phyloP scores from a whole-genome alignment of 1,140 invertebrate genomes.

The Neocloeon triangulifer region DNA sequence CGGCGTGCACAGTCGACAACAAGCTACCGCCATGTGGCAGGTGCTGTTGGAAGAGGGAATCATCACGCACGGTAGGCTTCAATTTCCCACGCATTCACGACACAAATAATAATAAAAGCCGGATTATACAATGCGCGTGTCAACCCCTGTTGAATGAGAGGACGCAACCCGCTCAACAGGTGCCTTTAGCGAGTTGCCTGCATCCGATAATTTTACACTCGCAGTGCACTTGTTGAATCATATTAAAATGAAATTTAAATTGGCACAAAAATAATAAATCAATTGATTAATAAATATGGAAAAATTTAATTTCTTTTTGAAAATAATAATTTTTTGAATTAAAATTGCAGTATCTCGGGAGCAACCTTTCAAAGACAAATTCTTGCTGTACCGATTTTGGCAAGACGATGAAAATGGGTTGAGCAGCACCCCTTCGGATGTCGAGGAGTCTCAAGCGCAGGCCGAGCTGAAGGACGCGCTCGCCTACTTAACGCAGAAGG shows the following conservation, averaged over 20 bases:
- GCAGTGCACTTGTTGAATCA: no score
- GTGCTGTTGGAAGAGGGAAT: conserved; percentile 62
- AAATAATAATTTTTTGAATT: no score
- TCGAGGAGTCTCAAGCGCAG: conserved; percentile 37
- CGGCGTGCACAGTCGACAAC: conserved; percentile 30
- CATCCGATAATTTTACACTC: no score
- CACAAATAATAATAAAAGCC: no score
- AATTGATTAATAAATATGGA: no score
- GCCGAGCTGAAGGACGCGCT: conserved; percentile 43
- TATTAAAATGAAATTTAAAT: no score
- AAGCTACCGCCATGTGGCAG: conserved; percentile 66
- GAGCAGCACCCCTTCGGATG: conserved; percentile 18
- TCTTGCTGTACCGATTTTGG: conserved; percentile 58
- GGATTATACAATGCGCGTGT: no score
- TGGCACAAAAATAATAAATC: no score
- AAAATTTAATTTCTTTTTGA: no score
- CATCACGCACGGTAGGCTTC: conserved; percentile 42
- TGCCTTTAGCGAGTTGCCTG: no score
- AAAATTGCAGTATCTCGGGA: conserved; percentile 44
- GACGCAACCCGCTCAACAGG: no score
- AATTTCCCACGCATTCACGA: background rate
- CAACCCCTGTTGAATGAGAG: background rate
- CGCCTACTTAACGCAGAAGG: conserved; percentile 36
- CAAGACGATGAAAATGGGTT: conserved; percentile 36
- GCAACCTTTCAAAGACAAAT: conserved; percentile 65